A percentile compares a stretch with the other conserved stretches of the same genome.
Evolutionary conservation across 2,113 vertebrate species (phyloP).

Genomic region (Guaruba guarouba): DNA sequence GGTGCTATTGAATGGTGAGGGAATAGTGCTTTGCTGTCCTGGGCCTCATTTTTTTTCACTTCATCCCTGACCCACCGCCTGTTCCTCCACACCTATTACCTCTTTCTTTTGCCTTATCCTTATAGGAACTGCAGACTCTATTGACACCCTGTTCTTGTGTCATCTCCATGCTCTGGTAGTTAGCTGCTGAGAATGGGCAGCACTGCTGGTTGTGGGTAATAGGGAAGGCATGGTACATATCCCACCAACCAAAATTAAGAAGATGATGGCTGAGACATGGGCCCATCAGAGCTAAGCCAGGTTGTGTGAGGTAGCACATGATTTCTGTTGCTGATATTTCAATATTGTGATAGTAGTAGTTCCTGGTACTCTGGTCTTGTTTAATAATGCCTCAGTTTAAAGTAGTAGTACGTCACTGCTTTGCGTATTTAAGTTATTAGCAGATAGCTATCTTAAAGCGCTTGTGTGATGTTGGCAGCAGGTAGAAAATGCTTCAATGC

Average conservation of each 20-base stretch:
- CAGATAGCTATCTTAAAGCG: not conserved
- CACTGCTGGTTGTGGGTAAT: not conserved
- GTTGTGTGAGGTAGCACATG: not conserved
- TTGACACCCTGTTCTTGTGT: not conserved
- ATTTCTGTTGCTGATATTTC: not conserved
- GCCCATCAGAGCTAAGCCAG: not conserved
- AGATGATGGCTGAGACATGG: fast-evolving
- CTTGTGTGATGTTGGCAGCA: not conserved
- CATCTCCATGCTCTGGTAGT: not conserved
- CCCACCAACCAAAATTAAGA: not conserved
- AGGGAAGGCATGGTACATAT: fast-evolving
- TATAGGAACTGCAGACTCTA: not conserved
- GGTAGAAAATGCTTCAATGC: not conserved
- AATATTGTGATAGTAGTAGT: not conserved
- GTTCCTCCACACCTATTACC: not conserved
- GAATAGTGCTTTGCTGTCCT: not conserved
- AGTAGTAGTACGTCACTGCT: not conserved
- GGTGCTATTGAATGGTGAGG: not conserved
- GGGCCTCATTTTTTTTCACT: not conserved
- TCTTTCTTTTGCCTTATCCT: not conserved
- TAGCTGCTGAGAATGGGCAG: not conserved
- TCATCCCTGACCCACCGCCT: not conserved
- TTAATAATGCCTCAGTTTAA: not conserved
- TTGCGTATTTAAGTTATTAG: not conserved
- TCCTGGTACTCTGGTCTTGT: not conserved